Base-by-base conservation (phyloP, 2,888 invertebrate genomes). In the Folsomia candida region DNA sequence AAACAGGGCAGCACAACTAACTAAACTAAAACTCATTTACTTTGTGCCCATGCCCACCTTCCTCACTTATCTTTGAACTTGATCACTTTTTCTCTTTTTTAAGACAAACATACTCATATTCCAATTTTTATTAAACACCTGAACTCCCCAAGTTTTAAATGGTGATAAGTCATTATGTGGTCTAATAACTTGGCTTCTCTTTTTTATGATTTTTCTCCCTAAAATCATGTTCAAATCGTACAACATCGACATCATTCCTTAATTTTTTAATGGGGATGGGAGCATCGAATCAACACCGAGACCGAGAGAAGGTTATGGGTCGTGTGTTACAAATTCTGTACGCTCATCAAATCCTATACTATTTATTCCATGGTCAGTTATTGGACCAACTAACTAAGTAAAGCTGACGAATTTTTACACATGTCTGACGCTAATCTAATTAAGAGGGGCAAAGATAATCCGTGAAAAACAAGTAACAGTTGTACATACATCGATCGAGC, bases 161-260 rank as follows among this genome's bases (percentile, higher is more conserved):
- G 57, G 65, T 65, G 65, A 54, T 65, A 65, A 65, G 51, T 65
- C 54, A 65, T 65, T 65, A 65, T 28, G 25, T 65, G 65, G 65
- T 65, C 65, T 65, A 57, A 65, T 65, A 65, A 65, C n/a, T 65
- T 29, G 51, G 22, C 6, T 4, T 37, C 14, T 37, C n/a, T n/a
- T n/a, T 65, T 54, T 65, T 27, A 65, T 65, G 54, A 65, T n/a
- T 65, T 29, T 65, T 11, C 6, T 4, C 14, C 14, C 14, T 37
- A 9, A 37, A 37, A 37, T 37, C 37, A 37, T 37, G 37, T 37
- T 54, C 6, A 6, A 54, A 54, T 20, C 54, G 6, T n/a, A n/a
- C n/a, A 4, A 54, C 11, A 14, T 54, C 22, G 54, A 54, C 22
- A 54, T 54, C 54, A 54, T 54, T 37, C 54, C 18, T 54, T 6